Conservation (phyloP, 2,113 vertebrate species). For the Lepisosteus osseus region DNA sequence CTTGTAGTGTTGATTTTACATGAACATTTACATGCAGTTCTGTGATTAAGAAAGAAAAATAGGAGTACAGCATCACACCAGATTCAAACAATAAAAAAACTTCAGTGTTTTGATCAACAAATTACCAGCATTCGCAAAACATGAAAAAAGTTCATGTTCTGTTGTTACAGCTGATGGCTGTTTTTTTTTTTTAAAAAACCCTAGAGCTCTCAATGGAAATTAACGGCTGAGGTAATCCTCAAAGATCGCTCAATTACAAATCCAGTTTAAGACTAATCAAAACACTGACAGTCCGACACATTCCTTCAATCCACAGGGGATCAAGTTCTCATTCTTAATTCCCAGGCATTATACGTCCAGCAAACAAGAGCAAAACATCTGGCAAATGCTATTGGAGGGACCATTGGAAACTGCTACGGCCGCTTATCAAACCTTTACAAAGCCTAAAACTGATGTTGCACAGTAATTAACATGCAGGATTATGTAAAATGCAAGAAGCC, state of each 20-base stretch:
- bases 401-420: too few species aligned
- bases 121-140: too few species aligned
- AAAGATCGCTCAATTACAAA: not conserved
- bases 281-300: not conserved
- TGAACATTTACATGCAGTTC: too few species aligned
- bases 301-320: not conserved
- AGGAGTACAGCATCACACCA: too few species aligned
- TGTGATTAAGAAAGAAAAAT: not conserved
- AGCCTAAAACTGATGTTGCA: too few species aligned
- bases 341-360: not conserved
- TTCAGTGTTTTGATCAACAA: too few species aligned
- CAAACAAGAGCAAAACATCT: not conserved
- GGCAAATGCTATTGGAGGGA: not conserved
- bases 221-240: not conserved
- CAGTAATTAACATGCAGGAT: too few species aligned
- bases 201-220: too few species aligned
- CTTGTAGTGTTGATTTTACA: too few species aligned
- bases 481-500: too few species aligned
- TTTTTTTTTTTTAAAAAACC: not conserved
- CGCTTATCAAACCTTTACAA: too few species aligned
- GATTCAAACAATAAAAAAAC: too few species aligned
- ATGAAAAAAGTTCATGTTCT: not conserved
- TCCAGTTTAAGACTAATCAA: not conserved
- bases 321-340: not conserved
- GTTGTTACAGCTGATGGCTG: not conserved